phyloP scores from a whole-genome alignment of 1,140 invertebrate species.

The Megathymus violae region DNA sequence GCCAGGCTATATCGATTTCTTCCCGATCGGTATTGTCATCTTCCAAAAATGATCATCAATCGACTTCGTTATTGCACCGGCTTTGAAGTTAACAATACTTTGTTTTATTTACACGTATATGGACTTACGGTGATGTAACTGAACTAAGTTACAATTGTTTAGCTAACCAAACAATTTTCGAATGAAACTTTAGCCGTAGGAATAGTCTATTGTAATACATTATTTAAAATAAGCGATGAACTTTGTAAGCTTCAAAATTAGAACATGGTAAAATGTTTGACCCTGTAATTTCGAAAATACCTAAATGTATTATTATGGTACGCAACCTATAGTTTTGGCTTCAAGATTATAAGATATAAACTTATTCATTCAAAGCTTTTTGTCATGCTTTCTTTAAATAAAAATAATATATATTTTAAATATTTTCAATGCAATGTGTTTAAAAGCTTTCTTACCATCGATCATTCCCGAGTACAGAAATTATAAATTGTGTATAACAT shows the following conservation, averaged over 20 bases:
- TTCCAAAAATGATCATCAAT: slow-evolving; percentile 67
- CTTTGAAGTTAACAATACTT: slow-evolving; percentile 44
- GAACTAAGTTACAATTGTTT: background rate
- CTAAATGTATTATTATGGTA: background rate
- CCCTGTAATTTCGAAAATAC: slow-evolving; percentile 1
- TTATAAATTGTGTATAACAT: too few relatives aligned
- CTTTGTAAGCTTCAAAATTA: background rate
- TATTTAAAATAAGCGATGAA: too few relatives aligned
- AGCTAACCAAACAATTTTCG: background rate
- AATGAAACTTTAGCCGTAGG: too few relatives aligned
- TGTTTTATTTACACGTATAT: slow-evolving; percentile 23
- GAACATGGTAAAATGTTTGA: slow-evolving; percentile 8
- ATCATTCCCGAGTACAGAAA: too few relatives aligned
- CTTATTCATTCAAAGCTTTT: too few relatives aligned
- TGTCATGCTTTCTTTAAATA: too few relatives aligned
- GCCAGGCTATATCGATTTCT: slow-evolving; percentile 51
- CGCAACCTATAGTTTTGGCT: background rate
- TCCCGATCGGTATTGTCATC: slow-evolving; percentile 61
- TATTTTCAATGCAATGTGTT: too few relatives aligned
- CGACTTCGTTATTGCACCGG: slow-evolving; percentile 36
- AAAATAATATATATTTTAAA: too few relatives aligned
- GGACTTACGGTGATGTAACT: slow-evolving; percentile 20
- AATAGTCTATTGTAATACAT: too few relatives aligned
- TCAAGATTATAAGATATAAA: too few relatives aligned
- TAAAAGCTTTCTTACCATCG: too few relatives aligned